A percentile compares a stretch with the other conserved stretches of the same genome.
These are phyloP conservation scores for Yasuhikotakia modesta DNA, from an alignment of 2,797 vertebrate genomes.

Conservation along the genomic window DNA sequence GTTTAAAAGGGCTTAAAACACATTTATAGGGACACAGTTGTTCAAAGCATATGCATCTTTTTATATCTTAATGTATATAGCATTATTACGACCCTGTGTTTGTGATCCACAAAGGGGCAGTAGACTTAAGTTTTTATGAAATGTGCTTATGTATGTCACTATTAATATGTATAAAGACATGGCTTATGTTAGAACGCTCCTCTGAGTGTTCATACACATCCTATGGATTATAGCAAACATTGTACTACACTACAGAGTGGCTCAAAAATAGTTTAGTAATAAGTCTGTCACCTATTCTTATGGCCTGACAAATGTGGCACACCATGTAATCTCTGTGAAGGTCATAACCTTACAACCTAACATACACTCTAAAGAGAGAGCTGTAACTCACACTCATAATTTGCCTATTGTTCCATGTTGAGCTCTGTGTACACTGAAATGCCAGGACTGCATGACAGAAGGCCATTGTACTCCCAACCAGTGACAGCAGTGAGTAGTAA, in stretches of 20 bases:
- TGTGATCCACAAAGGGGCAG: constrained; percentile 4
- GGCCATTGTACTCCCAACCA: constrained; percentile 33
- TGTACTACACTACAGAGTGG: constrained; percentile 8
- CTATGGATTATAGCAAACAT: constrained; percentile 26
- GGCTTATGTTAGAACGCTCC: constrained; percentile 28
- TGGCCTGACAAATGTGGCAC: constrained; percentile 21
- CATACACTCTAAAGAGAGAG: background rate
- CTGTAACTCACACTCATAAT: constrained; percentile 1
- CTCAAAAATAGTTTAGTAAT: constrained; percentile 31
- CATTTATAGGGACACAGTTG: background rate
- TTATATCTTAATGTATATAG: constrained; percentile 9
- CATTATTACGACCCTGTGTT: constrained; percentile 3
- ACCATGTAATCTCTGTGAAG: constrained; percentile 19
- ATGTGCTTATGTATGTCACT: constrained; percentile 14
- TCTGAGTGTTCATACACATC: constrained; percentile 33
- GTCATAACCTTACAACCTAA: constrained; percentile 17
- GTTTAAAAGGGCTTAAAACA: background rate
- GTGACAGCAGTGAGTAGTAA: constrained; percentile 32
- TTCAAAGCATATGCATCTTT: background rate
- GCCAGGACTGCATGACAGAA: constrained; percentile 32
- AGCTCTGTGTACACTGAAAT: constrained; percentile 23
- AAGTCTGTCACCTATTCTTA: constrained; percentile 19
- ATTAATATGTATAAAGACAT: constrained; percentile 29
- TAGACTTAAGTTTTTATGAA: constrained; percentile 28
- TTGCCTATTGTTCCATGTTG: constrained; percentile 35